phyloP scores from a whole-genome alignment of 1,140 invertebrate species.

The Drosophila oshimai region DNA sequence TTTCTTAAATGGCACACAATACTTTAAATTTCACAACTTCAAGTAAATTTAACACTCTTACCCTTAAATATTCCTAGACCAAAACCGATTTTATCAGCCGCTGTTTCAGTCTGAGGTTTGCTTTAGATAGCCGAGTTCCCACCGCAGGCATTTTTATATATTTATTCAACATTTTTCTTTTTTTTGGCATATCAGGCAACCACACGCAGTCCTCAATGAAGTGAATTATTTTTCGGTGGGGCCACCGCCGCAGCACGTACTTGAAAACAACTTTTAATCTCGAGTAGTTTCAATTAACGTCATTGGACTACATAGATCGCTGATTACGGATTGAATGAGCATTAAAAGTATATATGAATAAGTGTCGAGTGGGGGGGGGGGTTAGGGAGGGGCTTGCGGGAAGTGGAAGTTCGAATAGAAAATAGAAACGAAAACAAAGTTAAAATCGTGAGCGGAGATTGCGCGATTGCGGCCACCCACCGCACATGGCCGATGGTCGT shows the following conservation, averaged over 20 bases:
- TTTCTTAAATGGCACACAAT: too few species aligned
- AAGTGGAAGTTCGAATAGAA: conserved; percentile 13
- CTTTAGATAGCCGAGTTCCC: conserved; percentile 20
- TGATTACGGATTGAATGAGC: conserved; percentile 64
- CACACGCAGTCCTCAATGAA: conserved; percentile 32
- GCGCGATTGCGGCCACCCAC: conserved; percentile 65
- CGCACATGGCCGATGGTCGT: conserved; percentile 34
- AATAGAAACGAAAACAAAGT: conserved; percentile 43
- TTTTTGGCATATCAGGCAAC: conserved; percentile 22
- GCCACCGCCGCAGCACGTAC: conserved; percentile 42
- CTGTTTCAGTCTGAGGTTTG: conserved; percentile 7
- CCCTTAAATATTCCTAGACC: not conserved
- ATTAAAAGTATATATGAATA: conserved; percentile 49
- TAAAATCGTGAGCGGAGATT: conserved; percentile 45
- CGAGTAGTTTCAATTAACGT: conserved; percentile 80
- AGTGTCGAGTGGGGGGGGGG: conserved; percentile 11
- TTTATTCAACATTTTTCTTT: not conserved
- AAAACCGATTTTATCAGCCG: not conserved
- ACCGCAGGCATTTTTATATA: not conserved
- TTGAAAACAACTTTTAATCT: conserved; percentile 77
- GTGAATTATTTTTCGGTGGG: conserved; percentile 25
- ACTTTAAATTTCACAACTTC: too few species aligned
- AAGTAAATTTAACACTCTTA: not conserved
- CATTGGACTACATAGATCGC: conserved; percentile 80
- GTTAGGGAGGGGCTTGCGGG: too few species aligned